phyloP scores from a whole-genome alignment of 2,113 vertebrate genomes.

The Mormyrus iriodes region DNA sequence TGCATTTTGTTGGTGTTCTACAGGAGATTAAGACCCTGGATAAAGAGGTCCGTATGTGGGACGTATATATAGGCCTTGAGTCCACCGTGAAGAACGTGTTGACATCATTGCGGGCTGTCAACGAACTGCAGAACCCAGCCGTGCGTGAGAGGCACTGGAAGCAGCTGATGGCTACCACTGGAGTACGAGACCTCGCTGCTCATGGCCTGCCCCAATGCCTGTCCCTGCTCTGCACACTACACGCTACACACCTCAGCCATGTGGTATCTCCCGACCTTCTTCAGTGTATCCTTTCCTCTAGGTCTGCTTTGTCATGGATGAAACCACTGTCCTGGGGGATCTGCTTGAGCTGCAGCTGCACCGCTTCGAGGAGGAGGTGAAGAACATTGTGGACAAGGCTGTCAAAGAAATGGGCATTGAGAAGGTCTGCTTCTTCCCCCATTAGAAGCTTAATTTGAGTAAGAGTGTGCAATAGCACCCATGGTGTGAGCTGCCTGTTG shows the following conservation, averaged over 20 bases:
- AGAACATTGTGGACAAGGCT: slow-evolving; percentile 66
- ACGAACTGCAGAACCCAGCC: slow-evolving; percentile 59
- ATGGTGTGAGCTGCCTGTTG: background rate
- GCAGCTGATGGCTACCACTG: slow-evolving; percentile 62
- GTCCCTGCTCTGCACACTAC: background rate
- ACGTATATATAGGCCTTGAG: slow-evolving; percentile 55
- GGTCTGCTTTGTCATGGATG: slow-evolving; percentile 62
- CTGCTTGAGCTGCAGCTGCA: slow-evolving; percentile 63
- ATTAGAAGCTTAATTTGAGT: background rate
- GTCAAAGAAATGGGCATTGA: slow-evolving; percentile 68
- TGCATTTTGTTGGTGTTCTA: background rate
- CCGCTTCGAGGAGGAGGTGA: slow-evolving; percentile 67
- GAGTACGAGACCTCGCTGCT: slow-evolving; percentile 39
- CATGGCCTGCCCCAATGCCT: background rate
- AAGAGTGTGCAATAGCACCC: background rate
- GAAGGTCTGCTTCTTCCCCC: slow-evolving; percentile 42
- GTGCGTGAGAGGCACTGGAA: slow-evolving; percentile 61
- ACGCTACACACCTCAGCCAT: background rate
- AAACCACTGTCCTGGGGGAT: slow-evolving; percentile 53
- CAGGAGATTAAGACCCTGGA: slow-evolving; percentile 67
- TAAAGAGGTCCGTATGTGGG: slow-evolving; percentile 60
- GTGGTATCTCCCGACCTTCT: background rate
- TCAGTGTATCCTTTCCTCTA: slow-evolving; percentile 22
- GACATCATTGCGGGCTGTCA: slow-evolving; percentile 64
- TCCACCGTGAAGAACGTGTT: slow-evolving; percentile 59